A percentile compares a stretch with the other conserved stretches of the same genome.
Conservation (phyloP, 2,888 invertebrate species). For the Hirtodrosophila histrioides region DNA sequence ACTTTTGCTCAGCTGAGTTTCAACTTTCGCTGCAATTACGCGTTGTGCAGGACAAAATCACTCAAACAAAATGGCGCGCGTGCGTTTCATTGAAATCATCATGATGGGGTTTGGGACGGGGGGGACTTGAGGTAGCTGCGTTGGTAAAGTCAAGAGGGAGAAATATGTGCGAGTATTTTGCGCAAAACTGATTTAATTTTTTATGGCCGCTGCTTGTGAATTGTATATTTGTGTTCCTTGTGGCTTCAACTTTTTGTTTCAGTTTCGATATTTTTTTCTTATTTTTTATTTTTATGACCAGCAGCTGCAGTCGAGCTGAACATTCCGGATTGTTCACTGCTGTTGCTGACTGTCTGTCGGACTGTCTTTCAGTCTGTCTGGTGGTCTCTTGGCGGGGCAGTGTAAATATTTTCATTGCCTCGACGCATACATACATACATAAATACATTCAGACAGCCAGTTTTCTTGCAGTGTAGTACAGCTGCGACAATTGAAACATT, state of each 20-base stretch:
- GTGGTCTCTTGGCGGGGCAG: slow-evolving; percentile 29
- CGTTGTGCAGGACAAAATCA: slow-evolving; percentile 73
- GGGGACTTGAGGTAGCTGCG: background rate
- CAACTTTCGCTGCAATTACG: slow-evolving; percentile 77
- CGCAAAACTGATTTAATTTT: slow-evolving; percentile 78
- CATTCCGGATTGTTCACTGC: slow-evolving; percentile 5
- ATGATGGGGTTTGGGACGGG: slow-evolving; percentile 5
- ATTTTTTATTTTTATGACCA: slow-evolving; percentile 59
- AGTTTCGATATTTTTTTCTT: slow-evolving; percentile 50
- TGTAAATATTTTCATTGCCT: slow-evolving; percentile 57
- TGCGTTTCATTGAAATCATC: slow-evolving; percentile 75
- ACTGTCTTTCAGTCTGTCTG: slow-evolving; percentile 20
- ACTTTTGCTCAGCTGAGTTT: slow-evolving; percentile 53
- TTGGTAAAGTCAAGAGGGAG: slow-evolving; percentile 24
- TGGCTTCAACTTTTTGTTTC: slow-evolving; percentile 20
- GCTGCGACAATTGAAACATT: slow-evolving; percentile 74
- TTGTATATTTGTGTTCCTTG: slow-evolving; percentile 60
- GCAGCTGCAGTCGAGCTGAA: slow-evolving; percentile 62
- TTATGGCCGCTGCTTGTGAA: slow-evolving; percentile 68
- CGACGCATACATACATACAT: slow-evolving; percentile 10
- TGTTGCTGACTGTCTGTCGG: slow-evolving; percentile 9
- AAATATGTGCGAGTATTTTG: slow-evolving; percentile 71
- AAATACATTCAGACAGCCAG: slow-evolving; percentile 19
- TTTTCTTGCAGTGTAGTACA: slow-evolving; percentile 62
- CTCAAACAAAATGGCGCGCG: slow-evolving; percentile 75